Conservation (phyloP, 2,888 invertebrate species). For the Hydrotaea cyrtoneurina region DNA sequence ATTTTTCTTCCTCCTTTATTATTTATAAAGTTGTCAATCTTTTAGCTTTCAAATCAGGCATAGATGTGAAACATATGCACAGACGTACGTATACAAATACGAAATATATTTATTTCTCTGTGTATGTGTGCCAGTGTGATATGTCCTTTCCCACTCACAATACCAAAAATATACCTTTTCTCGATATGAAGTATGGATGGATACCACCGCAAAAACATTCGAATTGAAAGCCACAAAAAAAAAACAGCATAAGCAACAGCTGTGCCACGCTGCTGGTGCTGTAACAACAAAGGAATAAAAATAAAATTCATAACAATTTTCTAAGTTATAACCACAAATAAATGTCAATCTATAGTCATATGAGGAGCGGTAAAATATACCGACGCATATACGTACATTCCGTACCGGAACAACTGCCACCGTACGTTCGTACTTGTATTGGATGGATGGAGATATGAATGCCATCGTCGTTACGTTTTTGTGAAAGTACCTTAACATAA, state of each 20-base stretch:
- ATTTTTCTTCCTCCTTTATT: neutral
- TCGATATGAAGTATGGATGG: neutral
- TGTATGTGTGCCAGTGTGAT: too few relatives aligned
- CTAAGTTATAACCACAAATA: slow-evolving; percentile 57
- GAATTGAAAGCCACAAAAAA: slow-evolving; percentile 28
- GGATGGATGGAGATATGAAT: neutral
- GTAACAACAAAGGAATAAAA: slow-evolving; percentile 19
- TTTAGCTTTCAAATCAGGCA: slow-evolving; percentile 27
- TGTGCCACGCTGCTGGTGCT: slow-evolving; percentile 32
- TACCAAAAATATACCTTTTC: neutral
- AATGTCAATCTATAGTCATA: slow-evolving; percentile 55
- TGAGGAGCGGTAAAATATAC: neutral
- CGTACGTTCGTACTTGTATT: neutral
- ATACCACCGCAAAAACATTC: neutral
- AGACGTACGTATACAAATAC: neutral
- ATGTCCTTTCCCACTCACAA: neutral
- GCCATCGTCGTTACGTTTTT: too few relatives aligned
- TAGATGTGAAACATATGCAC: neutral
- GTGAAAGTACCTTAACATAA: neutral
- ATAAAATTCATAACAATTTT: slow-evolving; percentile 56
- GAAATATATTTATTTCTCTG: neutral
- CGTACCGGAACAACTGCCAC: slow-evolving; percentile 24
- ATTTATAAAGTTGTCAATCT: slow-evolving; percentile 51
- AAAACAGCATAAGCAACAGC: slow-evolving; percentile 48
- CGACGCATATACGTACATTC: neutral